phyloP scores from a whole-genome alignment of 2,113 vertebrate genomes.

The Alectura lathami region DNA sequence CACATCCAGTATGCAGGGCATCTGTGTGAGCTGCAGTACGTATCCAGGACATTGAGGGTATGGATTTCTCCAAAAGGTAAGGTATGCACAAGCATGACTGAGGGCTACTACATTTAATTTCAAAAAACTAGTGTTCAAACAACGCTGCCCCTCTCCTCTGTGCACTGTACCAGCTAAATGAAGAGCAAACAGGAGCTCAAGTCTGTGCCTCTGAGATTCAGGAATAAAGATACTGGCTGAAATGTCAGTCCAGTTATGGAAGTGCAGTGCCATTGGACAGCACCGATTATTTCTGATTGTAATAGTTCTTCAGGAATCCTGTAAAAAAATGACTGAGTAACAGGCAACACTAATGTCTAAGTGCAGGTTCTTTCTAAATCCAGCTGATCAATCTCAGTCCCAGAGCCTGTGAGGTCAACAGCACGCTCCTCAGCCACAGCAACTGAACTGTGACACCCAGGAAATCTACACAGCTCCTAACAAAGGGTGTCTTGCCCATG shows the following conservation, averaged over 20 bases:
- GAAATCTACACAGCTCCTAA: not conserved
- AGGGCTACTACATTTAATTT: not conserved
- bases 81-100: not conserved
- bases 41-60: not conserved
- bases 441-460: not conserved
- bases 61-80: not conserved
- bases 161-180: not conserved
- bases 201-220: not conserved
- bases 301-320: not conserved
- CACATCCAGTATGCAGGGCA: not conserved
- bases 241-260: rapidly evolving
- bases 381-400: not conserved
- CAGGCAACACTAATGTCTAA: not conserved
- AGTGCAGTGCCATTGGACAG: not conserved
- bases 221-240: not conserved
- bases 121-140: not conserved
- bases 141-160: not conserved
- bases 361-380: not conserved
- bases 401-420: not conserved
- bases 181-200: not conserved
- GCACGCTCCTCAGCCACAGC: not conserved
- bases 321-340: not conserved
- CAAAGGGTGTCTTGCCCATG: rapidly evolving
- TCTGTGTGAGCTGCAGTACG: not conserved
- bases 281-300: not conserved